These are phyloP conservation scores for Anoncus sp. DNA, from an alignment of 2,888 invertebrate species.

Conservation along the genomic window DNA sequence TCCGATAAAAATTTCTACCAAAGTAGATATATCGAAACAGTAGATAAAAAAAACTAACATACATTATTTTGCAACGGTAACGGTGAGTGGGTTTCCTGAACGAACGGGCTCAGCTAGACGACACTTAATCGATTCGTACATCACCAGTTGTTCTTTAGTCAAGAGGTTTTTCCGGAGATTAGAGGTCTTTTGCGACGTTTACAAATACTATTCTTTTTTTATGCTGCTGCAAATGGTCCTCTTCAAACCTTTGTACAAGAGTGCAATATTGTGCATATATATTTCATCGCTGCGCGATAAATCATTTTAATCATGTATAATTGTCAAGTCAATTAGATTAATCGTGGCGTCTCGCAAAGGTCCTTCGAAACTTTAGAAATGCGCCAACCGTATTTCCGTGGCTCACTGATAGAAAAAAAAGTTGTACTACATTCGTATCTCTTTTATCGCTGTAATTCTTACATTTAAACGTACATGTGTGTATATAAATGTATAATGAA, in stretches of 20 bases:
- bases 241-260: neutral
- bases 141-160: neutral
- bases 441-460: slow-evolving; percentile 61
- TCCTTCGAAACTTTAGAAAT: neutral
- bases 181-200: neutral
- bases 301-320: slow-evolving; percentile 33
- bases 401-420: slow-evolving; percentile 39
- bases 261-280: slow-evolving; percentile 56
- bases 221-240: slow-evolving; percentile 35
- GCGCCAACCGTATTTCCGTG: slow-evolving; percentile 47
- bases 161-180: neutral
- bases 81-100: too few species aligned
- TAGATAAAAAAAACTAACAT: too few species aligned
- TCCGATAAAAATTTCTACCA: too few species aligned
- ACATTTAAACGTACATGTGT: slow-evolving; percentile 63
- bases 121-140: too few species aligned
- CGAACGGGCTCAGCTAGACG: too few species aligned
- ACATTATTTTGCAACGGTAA: too few species aligned
- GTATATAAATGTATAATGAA: slow-evolving; percentile 68
- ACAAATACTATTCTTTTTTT: slow-evolving; percentile 7
- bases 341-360: neutral
- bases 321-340: slow-evolving; percentile 40
- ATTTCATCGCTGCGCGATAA: slow-evolving; percentile 60
- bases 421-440: slow-evolving; percentile 53
- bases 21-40: too few species aligned